phyloP scores from a whole-genome alignment of 2,797 vertebrate species.

The Danio jaintianensis region DNA sequence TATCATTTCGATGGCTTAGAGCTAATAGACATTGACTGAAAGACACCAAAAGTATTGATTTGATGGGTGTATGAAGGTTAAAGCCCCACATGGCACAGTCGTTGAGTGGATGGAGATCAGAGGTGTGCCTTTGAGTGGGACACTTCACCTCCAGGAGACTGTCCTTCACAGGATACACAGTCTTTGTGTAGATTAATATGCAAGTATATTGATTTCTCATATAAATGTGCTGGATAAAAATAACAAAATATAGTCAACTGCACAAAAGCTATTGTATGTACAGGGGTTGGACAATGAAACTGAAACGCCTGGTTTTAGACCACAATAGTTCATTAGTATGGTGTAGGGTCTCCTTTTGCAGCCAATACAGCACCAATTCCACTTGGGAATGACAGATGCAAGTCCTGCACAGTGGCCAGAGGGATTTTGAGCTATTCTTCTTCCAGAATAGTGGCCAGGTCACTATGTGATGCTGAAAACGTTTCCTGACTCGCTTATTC shows the following conservation, averaged over 20 bases:
- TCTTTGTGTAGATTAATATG: neutral
- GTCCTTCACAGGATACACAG: conserved; percentile 24
- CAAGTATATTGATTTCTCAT: neutral
- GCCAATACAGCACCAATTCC: too few relatives aligned
- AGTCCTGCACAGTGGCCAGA: too few relatives aligned
- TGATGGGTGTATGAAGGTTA: conserved; percentile 3
- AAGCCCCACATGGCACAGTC: neutral
- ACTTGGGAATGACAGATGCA: too few relatives aligned
- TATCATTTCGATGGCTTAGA: neutral
- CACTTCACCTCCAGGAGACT: neutral
- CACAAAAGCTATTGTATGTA: too few relatives aligned
- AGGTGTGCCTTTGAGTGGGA: conserved; percentile 2
- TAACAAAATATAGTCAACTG: neutral
- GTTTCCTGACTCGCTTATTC: too few relatives aligned
- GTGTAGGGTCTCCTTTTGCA: too few relatives aligned
- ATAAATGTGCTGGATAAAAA: neutral
- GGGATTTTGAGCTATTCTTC: too few relatives aligned
- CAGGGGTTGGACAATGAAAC: too few relatives aligned
- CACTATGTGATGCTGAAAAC: too few relatives aligned
- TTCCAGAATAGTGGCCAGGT: too few relatives aligned
- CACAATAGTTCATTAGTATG: too few relatives aligned
- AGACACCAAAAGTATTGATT: neutral
- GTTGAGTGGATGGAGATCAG: neutral
- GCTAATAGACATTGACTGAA: neutral
- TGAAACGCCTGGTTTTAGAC: too few relatives aligned